A percentile compares a stretch with the other conserved stretches of the same genome.
phyloP scores from a whole-genome alignment of 2,113 vertebrate species.

The Onychostoma macrolepis region DNA sequence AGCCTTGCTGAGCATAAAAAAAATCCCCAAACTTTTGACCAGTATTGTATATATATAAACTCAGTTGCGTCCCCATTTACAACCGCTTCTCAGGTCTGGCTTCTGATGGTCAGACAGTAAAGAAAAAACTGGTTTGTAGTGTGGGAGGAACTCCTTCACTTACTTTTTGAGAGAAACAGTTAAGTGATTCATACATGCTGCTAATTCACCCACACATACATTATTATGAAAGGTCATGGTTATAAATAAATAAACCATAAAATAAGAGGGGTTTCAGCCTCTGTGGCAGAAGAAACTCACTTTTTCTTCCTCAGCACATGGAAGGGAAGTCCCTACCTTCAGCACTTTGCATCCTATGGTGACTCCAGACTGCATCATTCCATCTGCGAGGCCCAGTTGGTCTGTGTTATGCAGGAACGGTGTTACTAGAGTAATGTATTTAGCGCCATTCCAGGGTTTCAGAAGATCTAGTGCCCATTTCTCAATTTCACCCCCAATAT shows the following conservation, averaged over 20 bases:
- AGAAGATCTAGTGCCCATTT: conserved; percentile 84
- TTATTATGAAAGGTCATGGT: neutral
- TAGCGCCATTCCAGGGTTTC: conserved; percentile 93
- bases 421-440: conserved; percentile 91
- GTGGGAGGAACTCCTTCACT: neutral
- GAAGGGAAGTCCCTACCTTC: conserved; percentile 76
- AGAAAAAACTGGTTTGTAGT: neutral
- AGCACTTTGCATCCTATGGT: conserved; percentile 85
- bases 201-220: neutral
- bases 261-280: neutral
- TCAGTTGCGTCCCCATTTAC: neutral
- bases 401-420: conserved; percentile 94
- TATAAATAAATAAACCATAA: neutral
- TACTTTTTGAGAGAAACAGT: neutral
- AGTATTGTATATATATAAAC: neutral
- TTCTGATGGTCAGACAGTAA: neutral
- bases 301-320: neutral
- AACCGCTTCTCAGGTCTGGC: neutral
- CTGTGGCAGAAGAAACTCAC: neutral
- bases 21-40: neutral
- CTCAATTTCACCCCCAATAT: conserved; percentile 89
- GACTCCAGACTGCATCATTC: conserved; percentile 87
- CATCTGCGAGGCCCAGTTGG: conserved; percentile 88
- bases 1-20: neutral
- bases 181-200: neutral